Conservation (phyloP, 92 coral and sea anemone genomes). For the Pocillopora grandis region DNA sequence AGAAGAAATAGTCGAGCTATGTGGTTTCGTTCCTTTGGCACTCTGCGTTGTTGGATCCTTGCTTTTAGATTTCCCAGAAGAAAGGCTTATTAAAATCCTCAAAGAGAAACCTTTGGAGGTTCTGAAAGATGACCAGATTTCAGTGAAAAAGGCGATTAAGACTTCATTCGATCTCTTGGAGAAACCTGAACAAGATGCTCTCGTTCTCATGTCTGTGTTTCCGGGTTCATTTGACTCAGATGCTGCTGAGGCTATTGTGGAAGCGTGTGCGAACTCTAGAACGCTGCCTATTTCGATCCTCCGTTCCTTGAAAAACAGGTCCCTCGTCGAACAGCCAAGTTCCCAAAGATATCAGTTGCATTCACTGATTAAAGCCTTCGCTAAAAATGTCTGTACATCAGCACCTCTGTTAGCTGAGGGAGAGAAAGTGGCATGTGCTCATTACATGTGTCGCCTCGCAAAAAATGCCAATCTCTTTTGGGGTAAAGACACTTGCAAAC, state of each 20-base stretch:
- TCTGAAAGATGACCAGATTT: conserved; percentile 9
- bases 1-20: conserved; percentile 27
- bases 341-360: conserved; percentile 33
- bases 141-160: conserved; percentile 22
- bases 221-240: conserved; percentile 10
- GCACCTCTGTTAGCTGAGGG: not conserved
- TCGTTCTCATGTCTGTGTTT: conserved; percentile 43
- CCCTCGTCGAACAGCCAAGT: conserved; percentile 12
- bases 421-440: conserved; percentile 29
- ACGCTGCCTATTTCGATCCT: conserved; percentile 14
- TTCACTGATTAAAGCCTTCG: conserved; percentile 32
- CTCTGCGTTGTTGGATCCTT: conserved; percentile 50
- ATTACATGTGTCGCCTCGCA: conserved; percentile 25
- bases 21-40: conserved; percentile 60
- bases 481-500: conserved; percentile 35
- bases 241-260: conserved; percentile 2
- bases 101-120: conserved; percentile 23
- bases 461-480: conserved; percentile 16
- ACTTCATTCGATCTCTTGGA: conserved; percentile 37
- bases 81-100: conserved; percentile 11
- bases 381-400: not conserved
- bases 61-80: conserved; percentile 36
- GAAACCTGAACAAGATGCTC: not conserved
- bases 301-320: conserved; percentile 17
- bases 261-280: not conserved